Conservation (phyloP, 2,797 vertebrate species). For the Dryobates pubescens region DNA sequence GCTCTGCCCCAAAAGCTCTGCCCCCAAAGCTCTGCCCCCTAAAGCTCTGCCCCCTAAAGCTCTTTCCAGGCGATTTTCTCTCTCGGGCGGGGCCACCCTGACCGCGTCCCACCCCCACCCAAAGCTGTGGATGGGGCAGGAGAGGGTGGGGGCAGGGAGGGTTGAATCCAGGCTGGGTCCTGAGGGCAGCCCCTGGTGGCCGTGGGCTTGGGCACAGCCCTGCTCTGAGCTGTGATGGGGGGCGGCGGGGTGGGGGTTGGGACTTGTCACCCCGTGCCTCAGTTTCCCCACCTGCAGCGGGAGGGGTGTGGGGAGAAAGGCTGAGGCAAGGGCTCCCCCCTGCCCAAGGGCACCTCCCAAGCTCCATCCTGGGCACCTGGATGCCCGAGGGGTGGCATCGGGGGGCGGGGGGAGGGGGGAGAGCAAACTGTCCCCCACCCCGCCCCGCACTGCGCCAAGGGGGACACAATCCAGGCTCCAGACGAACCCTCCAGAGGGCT, state of each 20-base stretch:
- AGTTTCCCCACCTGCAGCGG: neutral
- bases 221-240: neutral
- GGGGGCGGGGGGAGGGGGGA: neutral
- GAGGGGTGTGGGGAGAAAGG: neutral
- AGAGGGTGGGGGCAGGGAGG: rapidly evolving
- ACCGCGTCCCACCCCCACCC: neutral
- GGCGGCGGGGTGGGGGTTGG: neutral
- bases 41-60: no score
- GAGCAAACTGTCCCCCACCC: neutral
- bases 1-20: no score
- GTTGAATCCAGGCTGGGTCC: neutral
- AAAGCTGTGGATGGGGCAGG: neutral
- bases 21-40: no score
- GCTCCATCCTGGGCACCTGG: neutral
- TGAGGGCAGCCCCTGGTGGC: neutral
- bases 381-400: neutral
- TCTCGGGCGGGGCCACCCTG: rapidly evolving
- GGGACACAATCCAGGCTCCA: neutral
- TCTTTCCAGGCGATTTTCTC: neutral
- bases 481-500: rapidly evolving
- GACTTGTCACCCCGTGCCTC: rapidly evolving
- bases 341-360: neutral
- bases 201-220: neutral
- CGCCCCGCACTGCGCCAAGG: neutral
- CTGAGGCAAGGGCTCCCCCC: neutral